These are phyloP conservation scores for Saturnia japonica DNA, from an alignment of 2,888 invertebrate species.

Conservation along the genomic window DNA sequence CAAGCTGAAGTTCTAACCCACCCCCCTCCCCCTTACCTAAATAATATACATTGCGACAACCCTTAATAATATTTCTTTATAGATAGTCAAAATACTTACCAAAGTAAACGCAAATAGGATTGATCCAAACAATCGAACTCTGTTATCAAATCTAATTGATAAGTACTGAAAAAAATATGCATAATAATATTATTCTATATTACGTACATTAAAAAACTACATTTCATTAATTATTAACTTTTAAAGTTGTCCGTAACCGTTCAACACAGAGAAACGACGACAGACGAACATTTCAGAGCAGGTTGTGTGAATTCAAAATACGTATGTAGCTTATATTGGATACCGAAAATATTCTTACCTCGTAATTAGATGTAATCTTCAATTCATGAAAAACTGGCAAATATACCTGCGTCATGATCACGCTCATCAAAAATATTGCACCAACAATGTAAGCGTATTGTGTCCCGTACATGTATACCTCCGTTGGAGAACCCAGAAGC, in stretches of 20 bases:
- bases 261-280: not conserved
- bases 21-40: not conserved
- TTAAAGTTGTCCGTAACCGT: not conserved
- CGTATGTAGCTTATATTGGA: not conserved
- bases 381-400: conserved; percentile 89
- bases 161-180: conserved; percentile 81
- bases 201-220: not conserved
- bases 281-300: not conserved
- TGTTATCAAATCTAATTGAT: conserved; percentile 86
- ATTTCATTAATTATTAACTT: not conserved
- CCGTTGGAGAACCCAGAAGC: conserved; percentile 89
- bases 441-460: conserved; percentile 86
- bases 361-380: conserved; percentile 89
- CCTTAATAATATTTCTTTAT: not conserved
- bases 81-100: conserved; percentile 74
- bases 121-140: conserved; percentile 86
- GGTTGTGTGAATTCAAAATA: not conserved
- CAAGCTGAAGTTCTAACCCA: not conserved
- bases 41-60: not conserved
- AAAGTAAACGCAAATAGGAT: conserved; percentile 85
- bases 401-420: conserved; percentile 85
- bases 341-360: conserved; percentile 73
- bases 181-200: not conserved
- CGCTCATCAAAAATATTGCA: conserved; percentile 84
- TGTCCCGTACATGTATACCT: conserved; percentile 91